Conservation (phyloP, 2,888 invertebrate genomes). For the Reticulitermes lucifugus region DNA sequence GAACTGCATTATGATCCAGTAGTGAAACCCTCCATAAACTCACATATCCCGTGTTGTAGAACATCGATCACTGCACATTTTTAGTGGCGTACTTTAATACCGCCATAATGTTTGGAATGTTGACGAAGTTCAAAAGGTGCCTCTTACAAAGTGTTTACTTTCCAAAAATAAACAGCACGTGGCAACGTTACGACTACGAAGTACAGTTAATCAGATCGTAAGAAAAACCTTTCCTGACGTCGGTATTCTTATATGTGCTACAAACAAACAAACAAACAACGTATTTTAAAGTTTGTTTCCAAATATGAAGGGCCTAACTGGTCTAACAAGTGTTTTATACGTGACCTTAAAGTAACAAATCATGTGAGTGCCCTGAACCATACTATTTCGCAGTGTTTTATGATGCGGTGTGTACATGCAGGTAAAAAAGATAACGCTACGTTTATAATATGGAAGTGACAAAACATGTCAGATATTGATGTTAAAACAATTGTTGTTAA, state of each 20-base stretch:
- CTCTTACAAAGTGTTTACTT: slow-evolving; percentile 5
- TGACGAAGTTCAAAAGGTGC: slow-evolving; percentile 19
- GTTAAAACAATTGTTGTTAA: slow-evolving; percentile 33
- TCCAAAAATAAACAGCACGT: neutral
- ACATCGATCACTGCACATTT: neutral
- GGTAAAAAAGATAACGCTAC: neutral
- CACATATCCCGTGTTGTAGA: slow-evolving; percentile 30
- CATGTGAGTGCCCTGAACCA: no score
- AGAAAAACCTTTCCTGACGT: no score
- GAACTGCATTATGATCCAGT: neutral
- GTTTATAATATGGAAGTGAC: neutral
- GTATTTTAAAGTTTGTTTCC: no score
- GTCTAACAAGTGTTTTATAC: neutral
- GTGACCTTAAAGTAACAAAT: no score
- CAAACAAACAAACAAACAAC: no score
- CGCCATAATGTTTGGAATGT: neutral
- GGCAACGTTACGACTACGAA: no score
- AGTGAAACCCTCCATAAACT: slow-evolving; percentile 1
- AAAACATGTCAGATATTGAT: slow-evolving; percentile 21
- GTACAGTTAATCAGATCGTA: no score
- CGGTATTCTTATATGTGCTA: no score
- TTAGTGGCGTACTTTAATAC: neutral
- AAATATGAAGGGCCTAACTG: neutral
- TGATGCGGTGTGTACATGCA: neutral
- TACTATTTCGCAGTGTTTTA: no score